Conservation (phyloP, 2,113 vertebrate genomes). For the Nestor notabilis region DNA sequence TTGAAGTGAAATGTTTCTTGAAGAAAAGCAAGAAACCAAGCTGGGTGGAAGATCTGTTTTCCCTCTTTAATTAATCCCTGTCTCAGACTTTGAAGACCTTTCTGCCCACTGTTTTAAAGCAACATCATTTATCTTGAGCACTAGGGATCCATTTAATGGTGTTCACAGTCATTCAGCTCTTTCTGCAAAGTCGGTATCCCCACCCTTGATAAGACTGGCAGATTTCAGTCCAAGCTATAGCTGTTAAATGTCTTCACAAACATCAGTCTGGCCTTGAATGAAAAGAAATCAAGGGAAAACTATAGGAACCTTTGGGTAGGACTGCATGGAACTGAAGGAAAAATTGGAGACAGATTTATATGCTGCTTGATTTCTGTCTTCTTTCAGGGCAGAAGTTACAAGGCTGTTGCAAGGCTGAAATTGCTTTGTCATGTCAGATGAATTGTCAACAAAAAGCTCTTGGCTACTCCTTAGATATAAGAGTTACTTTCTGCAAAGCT, state of each 20-base stretch:
- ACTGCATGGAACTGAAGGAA: neutral
- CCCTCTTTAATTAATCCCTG: slow-evolving; percentile 50
- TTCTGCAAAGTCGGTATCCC: neutral
- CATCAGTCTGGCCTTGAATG: neutral
- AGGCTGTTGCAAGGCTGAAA: neutral
- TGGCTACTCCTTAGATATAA: neutral
- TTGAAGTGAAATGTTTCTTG: slow-evolving; percentile 25
- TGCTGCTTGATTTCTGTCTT: neutral
- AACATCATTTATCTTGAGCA: slow-evolving; percentile 43
- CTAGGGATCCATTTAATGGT: neutral
- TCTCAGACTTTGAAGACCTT: slow-evolving; percentile 43
- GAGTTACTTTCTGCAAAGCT: neutral
- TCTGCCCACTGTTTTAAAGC: slow-evolving; percentile 18
- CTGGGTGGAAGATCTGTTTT: slow-evolving; percentile 38
- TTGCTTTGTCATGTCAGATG: neutral
- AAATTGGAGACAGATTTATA: neutral
- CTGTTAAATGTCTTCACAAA: slow-evolving; percentile 16
- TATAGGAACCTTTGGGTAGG: neutral
- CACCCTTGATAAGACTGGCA: slow-evolving; percentile 24
- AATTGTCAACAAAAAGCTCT: neutral
- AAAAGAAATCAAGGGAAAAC: neutral
- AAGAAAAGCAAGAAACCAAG: slow-evolving; percentile 34
- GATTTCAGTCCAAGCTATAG: neutral
- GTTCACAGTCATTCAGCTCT: neutral
- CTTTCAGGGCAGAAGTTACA: neutral